phyloP scores from a whole-genome alignment of 2,113 vertebrate species.

The Phylloscopus whistleri region DNA sequence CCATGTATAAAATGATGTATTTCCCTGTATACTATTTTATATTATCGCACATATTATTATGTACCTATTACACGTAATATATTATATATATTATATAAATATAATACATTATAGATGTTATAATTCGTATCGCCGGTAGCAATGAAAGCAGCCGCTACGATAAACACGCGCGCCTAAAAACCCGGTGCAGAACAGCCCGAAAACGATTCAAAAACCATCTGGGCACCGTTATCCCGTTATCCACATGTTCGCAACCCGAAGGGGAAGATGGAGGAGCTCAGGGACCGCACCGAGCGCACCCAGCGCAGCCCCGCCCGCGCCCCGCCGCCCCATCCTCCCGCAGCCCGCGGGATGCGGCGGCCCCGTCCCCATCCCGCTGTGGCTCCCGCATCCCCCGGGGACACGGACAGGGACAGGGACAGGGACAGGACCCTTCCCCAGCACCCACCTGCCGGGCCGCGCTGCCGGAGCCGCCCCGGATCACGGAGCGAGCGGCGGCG shows the following conservation, averaged over 20 bases:
- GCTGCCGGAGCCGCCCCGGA: background rate
- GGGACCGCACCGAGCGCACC: accelerated
- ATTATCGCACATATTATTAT: background rate
- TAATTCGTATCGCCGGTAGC: background rate
- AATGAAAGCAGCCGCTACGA: background rate
- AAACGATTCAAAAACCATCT: accelerated
- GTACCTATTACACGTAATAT: background rate
- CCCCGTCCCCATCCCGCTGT: accelerated
- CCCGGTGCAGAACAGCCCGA: background rate
- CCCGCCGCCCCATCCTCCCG: background rate
- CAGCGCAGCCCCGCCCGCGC: background rate
- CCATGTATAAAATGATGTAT: accelerated
- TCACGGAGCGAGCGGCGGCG: background rate
- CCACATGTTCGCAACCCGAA: accelerated
- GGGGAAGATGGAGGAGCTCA: background rate
- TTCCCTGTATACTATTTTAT: background rate
- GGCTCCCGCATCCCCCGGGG: background rate
- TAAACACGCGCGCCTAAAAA: accelerated
- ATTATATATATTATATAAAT: too few relatives aligned
- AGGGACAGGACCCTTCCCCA: background rate
- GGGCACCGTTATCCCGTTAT: background rate
- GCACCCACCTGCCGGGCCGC: slow-evolving; percentile 35
- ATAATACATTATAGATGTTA: background rate
- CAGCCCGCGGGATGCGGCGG: background rate
- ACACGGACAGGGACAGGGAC: too few relatives aligned